These are phyloP conservation scores for Sebastes vulpes DNA, from an alignment of 2,797 vertebrate genomes.

Conservation along the genomic window DNA sequence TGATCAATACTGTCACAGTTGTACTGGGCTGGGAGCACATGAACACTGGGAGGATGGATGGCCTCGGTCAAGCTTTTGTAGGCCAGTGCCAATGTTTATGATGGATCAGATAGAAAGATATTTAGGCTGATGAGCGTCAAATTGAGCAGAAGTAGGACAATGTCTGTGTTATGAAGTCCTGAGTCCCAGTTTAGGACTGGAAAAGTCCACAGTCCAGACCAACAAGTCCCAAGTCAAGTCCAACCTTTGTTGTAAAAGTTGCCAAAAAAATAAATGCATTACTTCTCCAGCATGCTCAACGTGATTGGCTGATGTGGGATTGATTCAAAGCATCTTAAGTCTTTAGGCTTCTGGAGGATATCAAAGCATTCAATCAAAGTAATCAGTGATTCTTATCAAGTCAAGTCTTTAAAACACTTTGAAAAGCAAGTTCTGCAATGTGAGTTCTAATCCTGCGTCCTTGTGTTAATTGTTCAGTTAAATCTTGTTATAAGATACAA, in stretches of 20 bases:
- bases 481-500: background rate
- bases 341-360: background rate
- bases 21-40: background rate
- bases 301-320: background rate
- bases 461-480: background rate
- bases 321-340: background rate
- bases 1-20: conserved; percentile 11
- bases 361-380: background rate
- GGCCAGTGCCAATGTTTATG: background rate
- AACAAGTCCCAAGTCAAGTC: background rate
- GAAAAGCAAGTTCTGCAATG: background rate
- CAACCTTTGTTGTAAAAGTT: background rate
- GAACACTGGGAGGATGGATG: background rate
- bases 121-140: background rate
- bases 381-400: background rate
- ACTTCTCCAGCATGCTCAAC: background rate
- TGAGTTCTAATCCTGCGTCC: background rate
- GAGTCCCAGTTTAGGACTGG: background rate
- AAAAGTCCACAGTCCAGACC: background rate
- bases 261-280: background rate
- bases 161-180: background rate
- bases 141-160: background rate
- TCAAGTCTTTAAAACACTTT: background rate
- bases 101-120: background rate
- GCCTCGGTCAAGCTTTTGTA: background rate